Base-by-base conservation (phyloP, 2,113 vertebrate genomes). In the Pachycephala philippinensis region DNA sequence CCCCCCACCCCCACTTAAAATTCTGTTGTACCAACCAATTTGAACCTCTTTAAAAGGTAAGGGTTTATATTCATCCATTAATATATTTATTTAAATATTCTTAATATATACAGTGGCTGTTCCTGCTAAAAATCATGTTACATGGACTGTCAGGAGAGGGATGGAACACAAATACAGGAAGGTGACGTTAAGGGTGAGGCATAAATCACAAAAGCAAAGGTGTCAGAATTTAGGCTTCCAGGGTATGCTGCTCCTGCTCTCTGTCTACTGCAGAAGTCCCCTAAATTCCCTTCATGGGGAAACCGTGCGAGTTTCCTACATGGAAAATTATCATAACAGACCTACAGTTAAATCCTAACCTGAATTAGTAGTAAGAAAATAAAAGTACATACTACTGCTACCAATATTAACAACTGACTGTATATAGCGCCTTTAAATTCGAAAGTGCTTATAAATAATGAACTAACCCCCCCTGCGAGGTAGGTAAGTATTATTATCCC, bases 401-500 rank as follows among this genome's bases (percentile, higher is more conserved):
- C 11, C 13, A 33, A 37, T 11, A 27, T 44, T 3, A 86, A 63
- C 90, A 84, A 52, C 83, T 35, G 44, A 33, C 95, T 95, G 90
- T 90, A 72, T 95, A 93, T 78, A 96, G 92, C 65, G 95, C 96
- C 96, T 96, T 96, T 39, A 84, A 75, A 84, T 19, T 75, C 22
- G 47, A 96, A 96, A 96, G 95, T 96, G 95, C 96, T 96, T 65
- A 37, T 71, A 47, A 89, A 92, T 82, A 79, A 92, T 82, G 87
- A 94, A 89, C 95, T 84, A 89, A 96, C 93, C 95, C 95, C 93
- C 85, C 87, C 88, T 49, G 79, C 69, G 96, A 97, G 96, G 96
- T 97, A 97, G 96, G 96, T 96, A 64, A 93, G 93, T 71, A 53
- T 59, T 96, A 94, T 93, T 96, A 57, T 95, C 96, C 96, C 93